phyloP scores from a whole-genome alignment of 2,888 invertebrate species.

The Clepsis dumicolana region DNA sequence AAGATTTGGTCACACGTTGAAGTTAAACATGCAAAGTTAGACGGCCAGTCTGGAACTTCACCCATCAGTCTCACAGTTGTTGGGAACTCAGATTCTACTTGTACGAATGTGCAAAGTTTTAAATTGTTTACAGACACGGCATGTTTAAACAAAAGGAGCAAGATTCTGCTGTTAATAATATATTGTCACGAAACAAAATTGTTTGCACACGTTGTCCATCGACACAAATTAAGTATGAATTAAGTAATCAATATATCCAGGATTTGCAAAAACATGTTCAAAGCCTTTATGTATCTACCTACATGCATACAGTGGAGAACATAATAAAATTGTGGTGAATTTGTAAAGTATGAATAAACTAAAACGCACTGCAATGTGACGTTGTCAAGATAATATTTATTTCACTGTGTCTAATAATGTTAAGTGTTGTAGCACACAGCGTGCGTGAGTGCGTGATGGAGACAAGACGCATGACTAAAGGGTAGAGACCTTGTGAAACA shows the following conservation, averaged over 20 bases:
- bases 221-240: neutral
- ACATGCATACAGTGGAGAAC: too few relatives aligned
- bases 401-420: neutral
- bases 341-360: too few relatives aligned
- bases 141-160: neutral
- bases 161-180: neutral
- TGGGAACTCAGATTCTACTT: neutral
- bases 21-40: neutral
- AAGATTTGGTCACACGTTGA: slow-evolving; percentile 3
- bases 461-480: neutral
- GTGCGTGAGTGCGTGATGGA: neutral
- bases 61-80: neutral
- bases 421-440: neutral
- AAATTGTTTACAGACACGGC: neutral
- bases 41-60: neutral
- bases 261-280: too few relatives aligned
- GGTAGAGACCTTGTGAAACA: neutral
- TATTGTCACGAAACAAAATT: neutral
- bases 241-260: neutral
- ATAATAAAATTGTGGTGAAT: too few relatives aligned
- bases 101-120: neutral
- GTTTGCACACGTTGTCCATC: neutral
- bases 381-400: neutral
- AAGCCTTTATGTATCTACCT: too few relatives aligned
- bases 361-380: too few relatives aligned